These are phyloP conservation scores for Cirrhinus molitorella DNA, from an alignment of 2,797 vertebrate species.

Conservation along the genomic window DNA sequence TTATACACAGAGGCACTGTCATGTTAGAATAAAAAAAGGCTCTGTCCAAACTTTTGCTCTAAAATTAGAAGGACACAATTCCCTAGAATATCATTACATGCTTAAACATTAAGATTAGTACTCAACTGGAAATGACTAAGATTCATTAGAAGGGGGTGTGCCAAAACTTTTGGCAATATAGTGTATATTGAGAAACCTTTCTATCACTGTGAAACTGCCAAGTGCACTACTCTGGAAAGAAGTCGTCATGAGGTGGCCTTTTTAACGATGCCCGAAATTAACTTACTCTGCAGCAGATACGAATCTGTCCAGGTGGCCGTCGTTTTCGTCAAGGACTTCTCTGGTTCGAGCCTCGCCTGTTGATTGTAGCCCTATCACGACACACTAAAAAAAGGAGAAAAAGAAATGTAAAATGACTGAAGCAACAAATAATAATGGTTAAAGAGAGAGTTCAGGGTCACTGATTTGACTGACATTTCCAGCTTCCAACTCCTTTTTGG, in stretches of 20 bases:
- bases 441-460: not conserved
- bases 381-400: slow-evolving; percentile 77
- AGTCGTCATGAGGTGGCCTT: slow-evolving; percentile 22
- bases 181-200: slow-evolving; percentile 31
- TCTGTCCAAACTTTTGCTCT: no score
- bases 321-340: slow-evolving; percentile 95
- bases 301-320: slow-evolving; percentile 93
- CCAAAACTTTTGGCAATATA: no score
- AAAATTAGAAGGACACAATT: no score
- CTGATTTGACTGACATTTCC: slow-evolving; percentile 85
- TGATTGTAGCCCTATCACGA: slow-evolving; percentile 98
- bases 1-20: no score
- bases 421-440: not conserved
- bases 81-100: no score
- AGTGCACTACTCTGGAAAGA: slow-evolving; percentile 25
- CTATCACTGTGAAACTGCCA: slow-evolving; percentile 48
- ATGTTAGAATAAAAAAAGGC: no score
- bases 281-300: slow-evolving; percentile 97
- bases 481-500: slow-evolving; percentile 86
- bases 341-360: slow-evolving; percentile 96
- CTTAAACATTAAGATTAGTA: no score
- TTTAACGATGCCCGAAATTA: slow-evolving; percentile 11
- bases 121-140: no score
- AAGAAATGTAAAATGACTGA: slow-evolving; percentile 13
- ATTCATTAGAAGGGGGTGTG: no score